Conservation (phyloP, 2,888 invertebrate genomes). For the Dioctria linearis region DNA sequence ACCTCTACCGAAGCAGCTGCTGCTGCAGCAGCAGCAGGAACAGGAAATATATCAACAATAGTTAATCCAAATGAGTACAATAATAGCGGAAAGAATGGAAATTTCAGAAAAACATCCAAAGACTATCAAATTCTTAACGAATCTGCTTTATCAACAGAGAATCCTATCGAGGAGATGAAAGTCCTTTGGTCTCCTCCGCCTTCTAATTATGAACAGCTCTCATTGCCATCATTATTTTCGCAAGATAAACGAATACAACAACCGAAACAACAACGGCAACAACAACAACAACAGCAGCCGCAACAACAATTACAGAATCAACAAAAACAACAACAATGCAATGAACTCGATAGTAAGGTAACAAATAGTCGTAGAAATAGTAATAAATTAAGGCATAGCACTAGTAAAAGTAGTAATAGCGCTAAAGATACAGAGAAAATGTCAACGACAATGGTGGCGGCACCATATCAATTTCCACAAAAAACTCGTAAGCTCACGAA, state of each 20-base stretch:
- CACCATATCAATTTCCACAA: conserved; percentile 46
- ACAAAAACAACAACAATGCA: conserved; percentile 50
- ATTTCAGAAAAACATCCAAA: conserved; percentile 50
- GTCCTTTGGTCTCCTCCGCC: not conserved
- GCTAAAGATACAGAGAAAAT: conserved; percentile 9
- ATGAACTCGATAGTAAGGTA: conserved; percentile 55
- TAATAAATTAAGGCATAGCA: conserved; percentile 50
- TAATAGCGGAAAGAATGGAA: conserved; percentile 31
- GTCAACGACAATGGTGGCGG: conserved; percentile 9
- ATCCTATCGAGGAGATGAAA: not conserved
- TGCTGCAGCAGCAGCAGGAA: not conserved
- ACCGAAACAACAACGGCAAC: conserved; percentile 37
- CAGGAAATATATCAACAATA: conserved; percentile 19
- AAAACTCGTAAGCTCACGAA: conserved; percentile 24
- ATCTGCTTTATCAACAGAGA: conserved; percentile 35
- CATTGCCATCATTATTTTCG: conserved; percentile 46
- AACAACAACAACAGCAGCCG: conserved; percentile 8
- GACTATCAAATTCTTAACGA: conserved; percentile 49
- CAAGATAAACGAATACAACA: conserved; percentile 44
- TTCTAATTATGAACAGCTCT: conserved; percentile 37
- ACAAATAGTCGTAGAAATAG: conserved; percentile 54
- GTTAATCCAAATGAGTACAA: conserved; percentile 42
- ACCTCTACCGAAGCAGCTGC: not conserved
- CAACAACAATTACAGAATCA: no score
- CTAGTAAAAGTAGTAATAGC: conserved; percentile 49